phyloP scores from a whole-genome alignment of 2,797 vertebrate species.

The Ptychobarbus kaznakovi region DNA sequence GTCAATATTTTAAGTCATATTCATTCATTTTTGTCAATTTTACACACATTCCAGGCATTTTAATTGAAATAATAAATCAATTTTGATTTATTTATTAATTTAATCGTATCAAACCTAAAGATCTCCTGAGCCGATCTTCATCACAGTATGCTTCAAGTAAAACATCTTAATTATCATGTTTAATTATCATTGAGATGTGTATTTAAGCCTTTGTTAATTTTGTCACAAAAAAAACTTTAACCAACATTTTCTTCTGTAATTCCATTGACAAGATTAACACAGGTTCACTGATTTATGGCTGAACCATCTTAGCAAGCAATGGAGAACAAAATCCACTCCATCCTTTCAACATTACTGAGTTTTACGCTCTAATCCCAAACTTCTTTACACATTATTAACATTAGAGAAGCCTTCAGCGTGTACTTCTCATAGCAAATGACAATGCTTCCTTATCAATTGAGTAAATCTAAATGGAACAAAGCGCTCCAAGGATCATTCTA shows the following conservation, averaged over 20 bases:
- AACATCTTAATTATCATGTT: neutral
- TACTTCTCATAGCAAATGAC: neutral
- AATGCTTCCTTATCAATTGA: neutral
- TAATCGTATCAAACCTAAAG: neutral
- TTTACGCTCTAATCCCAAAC: neutral
- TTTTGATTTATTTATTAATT: neutral
- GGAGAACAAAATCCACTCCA: constrained; percentile 20
- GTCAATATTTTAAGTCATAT: neutral
- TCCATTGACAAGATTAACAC: neutral
- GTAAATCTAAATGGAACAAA: constrained; percentile 16
- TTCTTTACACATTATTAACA: neutral
- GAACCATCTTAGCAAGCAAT: neutral
- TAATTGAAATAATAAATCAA: neutral
- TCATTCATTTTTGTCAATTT: neutral
- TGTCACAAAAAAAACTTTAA: neutral
- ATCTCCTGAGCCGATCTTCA: neutral
- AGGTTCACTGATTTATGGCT: neutral
- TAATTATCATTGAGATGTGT: neutral
- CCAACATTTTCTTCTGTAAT: neutral
- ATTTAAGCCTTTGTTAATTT: neutral
- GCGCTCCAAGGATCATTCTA: neutral
- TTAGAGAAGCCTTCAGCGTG: neutral
- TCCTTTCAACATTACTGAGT: neutral
- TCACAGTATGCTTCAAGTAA: neutral
- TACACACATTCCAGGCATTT: neutral